Evolutionary conservation across 2,797 vertebrate species (phyloP).

Genomic region (Sebastes oblongus): DNA sequence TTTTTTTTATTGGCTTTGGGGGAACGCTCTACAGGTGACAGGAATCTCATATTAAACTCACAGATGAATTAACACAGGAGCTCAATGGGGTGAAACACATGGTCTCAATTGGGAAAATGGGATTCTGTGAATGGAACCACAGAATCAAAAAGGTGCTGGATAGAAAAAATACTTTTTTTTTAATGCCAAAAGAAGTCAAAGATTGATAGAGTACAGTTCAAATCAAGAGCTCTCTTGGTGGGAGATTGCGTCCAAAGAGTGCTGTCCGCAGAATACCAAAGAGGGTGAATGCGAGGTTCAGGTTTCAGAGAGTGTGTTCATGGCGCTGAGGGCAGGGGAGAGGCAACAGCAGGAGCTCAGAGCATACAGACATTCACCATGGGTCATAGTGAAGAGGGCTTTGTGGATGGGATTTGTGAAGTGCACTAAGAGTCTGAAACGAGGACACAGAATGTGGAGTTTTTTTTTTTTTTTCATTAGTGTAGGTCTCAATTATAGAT

Average conservation of each 20-base stretch:
- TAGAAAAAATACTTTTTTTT: constrained; percentile 54
- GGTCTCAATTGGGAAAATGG: constrained; percentile 45
- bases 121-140: constrained; percentile 38
- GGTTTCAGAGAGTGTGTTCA: constrained; percentile 44
- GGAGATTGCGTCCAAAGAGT: constrained; percentile 53
- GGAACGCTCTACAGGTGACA: constrained; percentile 37
- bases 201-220: constrained; percentile 62
- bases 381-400: constrained; percentile 42
- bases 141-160: constrained; percentile 35
- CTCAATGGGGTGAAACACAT: constrained; percentile 31
- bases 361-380: constrained; percentile 32
- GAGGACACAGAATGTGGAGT: background rate
- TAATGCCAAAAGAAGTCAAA: constrained; percentile 49
- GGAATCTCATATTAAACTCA: constrained; percentile 45
- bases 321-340: constrained; percentile 38
- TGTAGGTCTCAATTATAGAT: background rate
- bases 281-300: constrained; percentile 37
- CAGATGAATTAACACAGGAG: constrained; percentile 58
- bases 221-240: constrained; percentile 60
- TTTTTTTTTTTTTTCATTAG: background rate
- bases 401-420: constrained; percentile 37
- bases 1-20: constrained; percentile 12
- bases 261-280: constrained; percentile 64
- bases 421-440: constrained; percentile 28
- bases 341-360: constrained; percentile 46